Evolutionary conservation across 2,797 vertebrate species (phyloP), one percentile per base, ranked within the genome.

Genomic region (Margarornis squamiger): DNA sequence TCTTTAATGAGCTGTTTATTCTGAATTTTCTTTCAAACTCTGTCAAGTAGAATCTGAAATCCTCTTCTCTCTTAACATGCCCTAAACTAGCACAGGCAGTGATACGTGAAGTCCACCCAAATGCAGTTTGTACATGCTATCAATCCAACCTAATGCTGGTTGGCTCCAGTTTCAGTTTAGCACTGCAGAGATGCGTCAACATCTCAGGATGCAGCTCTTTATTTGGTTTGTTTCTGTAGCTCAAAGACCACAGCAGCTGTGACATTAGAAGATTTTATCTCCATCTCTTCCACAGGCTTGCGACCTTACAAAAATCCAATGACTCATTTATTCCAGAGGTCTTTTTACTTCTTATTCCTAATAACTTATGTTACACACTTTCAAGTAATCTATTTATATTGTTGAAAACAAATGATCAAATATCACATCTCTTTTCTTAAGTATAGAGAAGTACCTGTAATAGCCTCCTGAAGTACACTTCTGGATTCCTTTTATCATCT

Each of bases 401-500:
- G 48, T 59, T 79, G 59, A 72, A 94, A 86, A 88, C 14, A 77
- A 81, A 49, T 12, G 1, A 79, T 78, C 21, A 70, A 72, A 75
- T 12, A 71, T 45, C 22, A 62, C 5, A 61, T 16, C 22, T 89
- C 27, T 80, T 57, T 38, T 83, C 48, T 55, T 45, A 93, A 68
- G 55, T 67, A 81, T 16, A 62, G 29, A 54, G 45, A 86, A 77
- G 45, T 97, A 99, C 99, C 99, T 98, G 97, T 99, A 99, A 98
- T 98, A 99, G 32, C 98, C 98, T 95, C 98, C 98, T 1, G 99
- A 98, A 96, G 98, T 98, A 91, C 98, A 99, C 89, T 98, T 99
- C 95, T 97, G 98, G 95, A 99, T 99, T 94, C 99, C 99, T 98
- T 99, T 99, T 96, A 99, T 99, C 99, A 99, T 99, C 97, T 99